Conservation (phyloP, 1,140 invertebrate species). For the Chironomus striatipennis region DNA sequence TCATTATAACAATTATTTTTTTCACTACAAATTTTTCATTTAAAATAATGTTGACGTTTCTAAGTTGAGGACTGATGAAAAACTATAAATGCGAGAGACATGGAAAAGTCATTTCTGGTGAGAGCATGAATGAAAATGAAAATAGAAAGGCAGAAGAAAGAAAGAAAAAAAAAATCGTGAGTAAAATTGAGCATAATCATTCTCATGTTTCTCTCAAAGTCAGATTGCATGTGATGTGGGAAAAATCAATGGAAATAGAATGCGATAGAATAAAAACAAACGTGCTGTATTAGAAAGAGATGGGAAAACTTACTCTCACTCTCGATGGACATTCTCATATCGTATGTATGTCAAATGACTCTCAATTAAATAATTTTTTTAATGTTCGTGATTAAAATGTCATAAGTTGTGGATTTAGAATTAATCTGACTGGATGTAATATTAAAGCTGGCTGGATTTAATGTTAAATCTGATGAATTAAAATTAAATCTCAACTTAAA, state of each 20-base stretch:
- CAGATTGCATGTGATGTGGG: not conserved
- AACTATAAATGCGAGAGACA: not conserved
- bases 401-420: too few relatives aligned
- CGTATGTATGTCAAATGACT: not conserved
- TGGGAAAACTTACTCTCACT: not conserved
- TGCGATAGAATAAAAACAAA: constrained; percentile 1
- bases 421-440: too few relatives aligned
- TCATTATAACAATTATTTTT: too few relatives aligned
- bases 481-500: too few relatives aligned
- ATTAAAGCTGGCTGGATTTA: too few relatives aligned
- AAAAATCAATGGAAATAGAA: not conserved
- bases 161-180: too few relatives aligned
- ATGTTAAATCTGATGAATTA: too few relatives aligned
- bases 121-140: not conserved
- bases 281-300: not conserved
- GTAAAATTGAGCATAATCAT: not conserved
- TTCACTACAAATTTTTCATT: too few relatives aligned
- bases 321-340: not conserved
- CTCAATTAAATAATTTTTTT: too few relatives aligned
- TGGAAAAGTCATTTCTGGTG: not conserved
- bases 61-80: not conserved
- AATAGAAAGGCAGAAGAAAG: not conserved
- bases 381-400: too few relatives aligned
- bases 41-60: not conserved
- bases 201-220: not conserved